These are phyloP conservation scores for Irena cyanogastra DNA, from an alignment of 2,113 vertebrate species.

Conservation along the genomic window DNA sequence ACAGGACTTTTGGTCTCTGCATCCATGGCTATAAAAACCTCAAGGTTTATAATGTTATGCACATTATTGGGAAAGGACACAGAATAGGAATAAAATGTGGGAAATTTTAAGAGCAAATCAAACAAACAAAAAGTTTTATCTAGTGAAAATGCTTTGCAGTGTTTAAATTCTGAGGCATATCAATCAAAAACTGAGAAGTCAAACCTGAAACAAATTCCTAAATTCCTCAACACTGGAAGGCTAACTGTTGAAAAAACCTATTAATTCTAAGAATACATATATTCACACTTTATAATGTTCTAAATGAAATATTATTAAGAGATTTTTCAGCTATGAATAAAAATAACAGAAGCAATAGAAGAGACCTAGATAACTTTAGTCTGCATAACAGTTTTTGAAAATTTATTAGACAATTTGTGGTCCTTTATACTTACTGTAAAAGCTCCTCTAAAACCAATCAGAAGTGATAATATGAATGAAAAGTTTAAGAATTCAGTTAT, in stretches of 20 bases:
- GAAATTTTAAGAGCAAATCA: background rate
- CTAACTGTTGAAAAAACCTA: background rate
- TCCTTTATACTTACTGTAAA: background rate
- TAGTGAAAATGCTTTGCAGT: background rate
- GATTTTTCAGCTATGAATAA: background rate
- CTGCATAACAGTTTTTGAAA: background rate
- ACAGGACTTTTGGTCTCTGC: background rate
- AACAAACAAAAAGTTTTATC: background rate
- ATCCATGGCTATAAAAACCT: background rate
- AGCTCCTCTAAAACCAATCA: background rate
- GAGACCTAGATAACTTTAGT: background rate
- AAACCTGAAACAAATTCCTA: background rate
- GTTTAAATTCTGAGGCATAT: background rate
- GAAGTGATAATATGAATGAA: background rate
- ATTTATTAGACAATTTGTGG: background rate
- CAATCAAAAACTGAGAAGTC: background rate
- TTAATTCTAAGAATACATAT: background rate
- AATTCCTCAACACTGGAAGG: background rate
- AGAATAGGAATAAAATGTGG: background rate
- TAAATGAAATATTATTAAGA: background rate
- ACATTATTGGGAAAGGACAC: background rate
- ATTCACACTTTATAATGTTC: background rate
- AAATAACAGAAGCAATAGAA: background rate
- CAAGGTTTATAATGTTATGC: background rate
- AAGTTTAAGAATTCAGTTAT: constrained; percentile 25